Percentiles rank a stretch among this genome's conserved stretches.
Conservation (phyloP, 2,113 vertebrate genomes). For the Chlamydotis undulata region DNA sequence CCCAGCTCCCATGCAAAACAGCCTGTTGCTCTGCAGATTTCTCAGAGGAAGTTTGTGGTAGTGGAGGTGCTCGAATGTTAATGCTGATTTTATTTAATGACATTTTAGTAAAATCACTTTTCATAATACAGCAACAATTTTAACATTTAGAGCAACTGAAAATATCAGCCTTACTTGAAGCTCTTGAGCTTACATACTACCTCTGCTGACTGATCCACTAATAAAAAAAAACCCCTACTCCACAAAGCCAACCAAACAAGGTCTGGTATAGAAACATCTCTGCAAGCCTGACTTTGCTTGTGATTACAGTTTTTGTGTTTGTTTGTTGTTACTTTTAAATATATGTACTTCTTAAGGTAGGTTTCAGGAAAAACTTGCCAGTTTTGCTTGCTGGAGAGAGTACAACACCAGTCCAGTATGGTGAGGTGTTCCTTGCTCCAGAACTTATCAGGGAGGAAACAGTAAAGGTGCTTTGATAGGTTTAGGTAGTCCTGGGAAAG, state of each 20-base stretch:
- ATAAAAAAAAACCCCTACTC: background rate
- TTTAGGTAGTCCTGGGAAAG: background rate
- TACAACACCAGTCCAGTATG: background rate
- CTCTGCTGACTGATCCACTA: background rate
- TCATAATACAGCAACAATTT: background rate
- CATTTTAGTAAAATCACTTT: background rate
- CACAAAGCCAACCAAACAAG: background rate
- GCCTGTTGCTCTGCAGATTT: background rate
- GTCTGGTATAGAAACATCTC: background rate
- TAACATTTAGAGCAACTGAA: background rate
- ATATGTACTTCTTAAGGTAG: background rate
- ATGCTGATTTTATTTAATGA: background rate
- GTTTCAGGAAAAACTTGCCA: background rate
- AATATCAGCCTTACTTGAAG: background rate
- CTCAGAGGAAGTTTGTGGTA: background rate
- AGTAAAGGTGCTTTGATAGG: background rate
- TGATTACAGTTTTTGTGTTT: background rate
- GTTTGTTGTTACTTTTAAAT: background rate
- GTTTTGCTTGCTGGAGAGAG: background rate
- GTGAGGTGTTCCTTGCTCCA: background rate
- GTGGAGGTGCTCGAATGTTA: background rate
- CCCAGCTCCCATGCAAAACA: background rate
- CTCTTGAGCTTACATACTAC: background rate
- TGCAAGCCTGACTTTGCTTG: background rate
- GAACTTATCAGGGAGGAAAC: background rate